phyloP scores from a whole-genome alignment of 2,113 vertebrate species.

The Zosterops pallidus region DNA sequence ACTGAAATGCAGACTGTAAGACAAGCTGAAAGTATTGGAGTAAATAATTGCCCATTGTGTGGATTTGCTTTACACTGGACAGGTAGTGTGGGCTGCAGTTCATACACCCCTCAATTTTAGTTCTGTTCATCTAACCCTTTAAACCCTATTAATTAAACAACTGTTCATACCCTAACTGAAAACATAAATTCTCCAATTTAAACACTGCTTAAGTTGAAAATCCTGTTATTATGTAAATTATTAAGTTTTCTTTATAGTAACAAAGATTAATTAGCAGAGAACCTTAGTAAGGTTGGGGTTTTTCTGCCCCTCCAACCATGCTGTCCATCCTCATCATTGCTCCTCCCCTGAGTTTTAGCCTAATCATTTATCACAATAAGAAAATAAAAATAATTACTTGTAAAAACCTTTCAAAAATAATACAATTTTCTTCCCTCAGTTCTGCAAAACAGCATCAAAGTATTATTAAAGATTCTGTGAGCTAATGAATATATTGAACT shows the following conservation, averaged over 20 bases:
- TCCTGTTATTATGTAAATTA: not conserved
- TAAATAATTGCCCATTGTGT: not conserved
- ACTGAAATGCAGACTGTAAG: not conserved
- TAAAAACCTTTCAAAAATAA: not conserved
- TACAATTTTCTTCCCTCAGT: not conserved
- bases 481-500: constrained; percentile 6
- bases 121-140: not conserved
- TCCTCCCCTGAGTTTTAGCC: not conserved
- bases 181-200: not conserved
- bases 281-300: not conserved
- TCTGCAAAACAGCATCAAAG: not conserved
- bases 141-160: not conserved
- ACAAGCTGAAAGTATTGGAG: not conserved
- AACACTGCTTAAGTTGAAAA: not conserved
- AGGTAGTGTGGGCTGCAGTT: not conserved
- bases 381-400: constrained; percentile 17
- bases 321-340: not conserved
- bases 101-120: not conserved
- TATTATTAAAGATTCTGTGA: not conserved
- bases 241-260: constrained; percentile 7
- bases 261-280: not conserved
- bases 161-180: not conserved
- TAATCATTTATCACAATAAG: not conserved
- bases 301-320: not conserved
- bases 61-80: not conserved